Conservation (phyloP, 2,113 vertebrate genomes). For the Leucosticte australis region DNA sequence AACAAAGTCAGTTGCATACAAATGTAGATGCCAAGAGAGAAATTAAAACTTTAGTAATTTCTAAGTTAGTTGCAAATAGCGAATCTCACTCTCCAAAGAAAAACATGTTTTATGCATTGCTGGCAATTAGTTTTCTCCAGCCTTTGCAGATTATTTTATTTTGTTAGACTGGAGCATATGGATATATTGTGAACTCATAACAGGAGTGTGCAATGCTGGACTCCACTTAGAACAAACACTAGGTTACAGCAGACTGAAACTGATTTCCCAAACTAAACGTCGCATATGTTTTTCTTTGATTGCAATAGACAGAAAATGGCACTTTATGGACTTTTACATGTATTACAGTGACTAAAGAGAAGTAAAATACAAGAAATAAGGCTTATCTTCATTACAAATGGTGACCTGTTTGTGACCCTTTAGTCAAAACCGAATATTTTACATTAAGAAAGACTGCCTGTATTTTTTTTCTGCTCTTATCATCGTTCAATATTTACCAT, state of each 20-base stretch:
- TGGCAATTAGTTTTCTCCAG: neutral
- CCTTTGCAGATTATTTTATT: neutral
- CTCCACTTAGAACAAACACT: neutral
- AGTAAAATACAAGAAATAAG: neutral
- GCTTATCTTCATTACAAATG: neutral
- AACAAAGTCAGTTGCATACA: neutral
- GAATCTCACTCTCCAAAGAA: neutral
- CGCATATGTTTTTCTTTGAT: neutral
- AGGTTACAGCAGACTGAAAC: slow-evolving; percentile 10
- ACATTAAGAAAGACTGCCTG: neutral
- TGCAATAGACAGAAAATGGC: slow-evolving; percentile 8
- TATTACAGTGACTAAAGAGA: neutral
- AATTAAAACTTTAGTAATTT: slow-evolving; percentile 31
- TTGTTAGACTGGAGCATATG: neutral
- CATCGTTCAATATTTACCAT: neutral
- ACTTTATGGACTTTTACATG: neutral
- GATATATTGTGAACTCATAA: neutral
- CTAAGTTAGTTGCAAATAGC: neutral
- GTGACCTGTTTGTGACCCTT: neutral
- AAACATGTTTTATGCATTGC: neutral
- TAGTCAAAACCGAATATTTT: neutral
- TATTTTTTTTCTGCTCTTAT: neutral
- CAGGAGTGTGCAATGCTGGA: neutral
- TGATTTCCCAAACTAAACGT: slow-evolving; percentile 30
- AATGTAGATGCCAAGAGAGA: neutral